Evolutionary conservation across 2,113 vertebrate species (phyloP).

Genomic region (Microtus richardsoni): DNA sequence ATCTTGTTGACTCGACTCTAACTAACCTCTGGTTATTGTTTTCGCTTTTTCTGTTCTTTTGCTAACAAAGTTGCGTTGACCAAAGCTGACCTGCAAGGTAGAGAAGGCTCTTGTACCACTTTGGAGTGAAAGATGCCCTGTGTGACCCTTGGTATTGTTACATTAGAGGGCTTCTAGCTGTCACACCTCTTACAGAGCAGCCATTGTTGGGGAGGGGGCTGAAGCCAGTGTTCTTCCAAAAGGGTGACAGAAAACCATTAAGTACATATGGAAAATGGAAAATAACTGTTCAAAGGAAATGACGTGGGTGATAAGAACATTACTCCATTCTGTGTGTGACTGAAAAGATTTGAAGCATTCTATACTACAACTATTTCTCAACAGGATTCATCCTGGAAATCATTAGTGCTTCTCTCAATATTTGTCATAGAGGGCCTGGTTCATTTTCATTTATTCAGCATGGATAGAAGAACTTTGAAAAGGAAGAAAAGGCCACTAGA

Average conservation of each 20-base stretch:
- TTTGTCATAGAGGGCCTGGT: background rate
- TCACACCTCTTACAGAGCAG: conserved; percentile 82
- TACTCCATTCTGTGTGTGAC: conserved; percentile 17
- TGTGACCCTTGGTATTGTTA: conserved; percentile 87
- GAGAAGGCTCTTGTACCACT: conserved; percentile 90
- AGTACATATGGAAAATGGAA: background rate
- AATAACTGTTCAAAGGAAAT: background rate
- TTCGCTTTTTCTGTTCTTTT: conserved; percentile 89
- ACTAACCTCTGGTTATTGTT: conserved; percentile 93
- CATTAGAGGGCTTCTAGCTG: conserved; percentile 82
- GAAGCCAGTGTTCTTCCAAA: conserved; percentile 60
- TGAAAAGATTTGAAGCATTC: conserved; percentile 78
- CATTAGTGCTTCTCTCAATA: background rate
- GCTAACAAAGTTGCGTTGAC: conserved; percentile 98
- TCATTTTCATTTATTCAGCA: background rate
- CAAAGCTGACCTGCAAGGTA: conserved; percentile 99
- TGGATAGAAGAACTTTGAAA: background rate
- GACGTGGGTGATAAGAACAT: background rate
- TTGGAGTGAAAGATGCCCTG: conserved; percentile 90
- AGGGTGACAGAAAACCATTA: conserved; percentile 38
- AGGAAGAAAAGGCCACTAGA: background rate
- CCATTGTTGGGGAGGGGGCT: conserved; percentile 67
- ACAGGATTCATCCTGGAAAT: conserved; percentile 71
- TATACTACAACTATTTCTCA: background rate
- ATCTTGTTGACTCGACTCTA: conserved; percentile 81